These are phyloP conservation scores for Drymodes brunneopygia DNA, from an alignment of 2,113 vertebrate species.

Conservation along the genomic window DNA sequence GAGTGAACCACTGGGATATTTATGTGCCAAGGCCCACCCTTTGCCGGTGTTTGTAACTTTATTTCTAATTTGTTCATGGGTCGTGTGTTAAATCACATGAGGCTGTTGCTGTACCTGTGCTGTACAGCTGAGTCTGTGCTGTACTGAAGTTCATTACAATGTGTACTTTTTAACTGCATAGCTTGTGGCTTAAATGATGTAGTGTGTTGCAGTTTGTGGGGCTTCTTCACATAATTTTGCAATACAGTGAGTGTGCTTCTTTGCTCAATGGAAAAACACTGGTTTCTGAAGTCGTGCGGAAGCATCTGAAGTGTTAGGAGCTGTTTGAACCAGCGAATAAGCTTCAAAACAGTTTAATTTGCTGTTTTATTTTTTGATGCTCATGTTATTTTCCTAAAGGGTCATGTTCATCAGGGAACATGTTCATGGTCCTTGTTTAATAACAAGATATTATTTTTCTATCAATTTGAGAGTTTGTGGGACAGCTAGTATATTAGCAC, in stretches of 20 bases:
- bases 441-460: neutral
- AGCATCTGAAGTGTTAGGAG: neutral
- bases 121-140: neutral
- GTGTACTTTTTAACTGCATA: neutral
- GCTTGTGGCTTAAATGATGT: neutral
- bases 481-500: neutral
- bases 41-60: neutral
- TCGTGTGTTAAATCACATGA: fast-evolving
- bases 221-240: neutral
- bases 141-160: neutral
- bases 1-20: neutral
- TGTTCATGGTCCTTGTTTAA: neutral
- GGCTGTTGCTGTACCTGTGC: neutral
- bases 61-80: neutral
- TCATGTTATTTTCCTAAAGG: neutral
- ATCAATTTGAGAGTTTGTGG: neutral
- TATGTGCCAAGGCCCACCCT: neutral
- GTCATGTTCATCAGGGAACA: neutral
- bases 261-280: neutral
- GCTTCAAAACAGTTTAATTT: neutral
- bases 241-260: neutral
- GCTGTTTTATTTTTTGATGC: neutral
- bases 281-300: neutral
- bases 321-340: neutral
- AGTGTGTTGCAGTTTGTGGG: neutral